A percentile compares a stretch with the other conserved stretches of the same genome.
These are phyloP conservation scores for Yponomeuta cagnagella DNA, from an alignment of 2,888 invertebrate genomes.

Conservation along the genomic window DNA sequence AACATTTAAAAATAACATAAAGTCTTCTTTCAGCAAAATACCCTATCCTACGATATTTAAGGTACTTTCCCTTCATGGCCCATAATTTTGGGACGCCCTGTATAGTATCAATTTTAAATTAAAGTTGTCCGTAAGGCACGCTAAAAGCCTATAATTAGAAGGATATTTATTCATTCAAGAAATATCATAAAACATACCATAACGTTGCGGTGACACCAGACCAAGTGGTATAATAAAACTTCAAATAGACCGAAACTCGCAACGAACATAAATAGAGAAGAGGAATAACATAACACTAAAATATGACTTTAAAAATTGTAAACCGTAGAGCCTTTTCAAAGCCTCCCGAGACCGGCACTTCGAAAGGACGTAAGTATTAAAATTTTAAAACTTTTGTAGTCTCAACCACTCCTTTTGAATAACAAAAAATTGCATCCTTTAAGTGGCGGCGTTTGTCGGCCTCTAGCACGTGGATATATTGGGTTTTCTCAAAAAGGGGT, in stretches of 20 bases:
- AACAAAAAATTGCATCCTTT: slow-evolving; percentile 38
- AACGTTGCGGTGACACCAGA: slow-evolving; percentile 54
- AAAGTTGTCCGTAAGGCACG: not conserved
- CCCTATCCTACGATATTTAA: too few relatives aligned
- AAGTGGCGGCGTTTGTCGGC: slow-evolving; percentile 49
- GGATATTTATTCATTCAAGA: not conserved
- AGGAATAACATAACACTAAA: slow-evolving; percentile 35
- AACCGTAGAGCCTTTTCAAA: slow-evolving; percentile 46
- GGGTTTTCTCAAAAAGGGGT: slow-evolving; percentile 49
- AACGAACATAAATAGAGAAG: slow-evolving; percentile 52
- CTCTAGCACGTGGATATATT: slow-evolving; percentile 47
- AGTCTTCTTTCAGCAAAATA: too few relatives aligned
- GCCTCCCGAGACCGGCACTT: slow-evolving; percentile 16
- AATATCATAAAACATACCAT: not conserved
- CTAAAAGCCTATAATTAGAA: slow-evolving; percentile 3
- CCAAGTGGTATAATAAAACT: slow-evolving; percentile 34
- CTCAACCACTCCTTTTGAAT: slow-evolving; percentile 52
- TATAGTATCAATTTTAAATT: not conserved
- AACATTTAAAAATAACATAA: too few relatives aligned
- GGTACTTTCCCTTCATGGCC: too few relatives aligned
- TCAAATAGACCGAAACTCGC: slow-evolving; percentile 35
- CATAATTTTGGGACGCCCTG: too few relatives aligned
- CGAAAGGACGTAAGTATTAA: slow-evolving; percentile 14
- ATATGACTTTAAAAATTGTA: slow-evolving; percentile 56
- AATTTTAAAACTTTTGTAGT: slow-evolving; percentile 51